Evolutionary conservation across 2,888 invertebrate genomes (phyloP).

Genomic region (Amphimallon solstitiale): DNA sequence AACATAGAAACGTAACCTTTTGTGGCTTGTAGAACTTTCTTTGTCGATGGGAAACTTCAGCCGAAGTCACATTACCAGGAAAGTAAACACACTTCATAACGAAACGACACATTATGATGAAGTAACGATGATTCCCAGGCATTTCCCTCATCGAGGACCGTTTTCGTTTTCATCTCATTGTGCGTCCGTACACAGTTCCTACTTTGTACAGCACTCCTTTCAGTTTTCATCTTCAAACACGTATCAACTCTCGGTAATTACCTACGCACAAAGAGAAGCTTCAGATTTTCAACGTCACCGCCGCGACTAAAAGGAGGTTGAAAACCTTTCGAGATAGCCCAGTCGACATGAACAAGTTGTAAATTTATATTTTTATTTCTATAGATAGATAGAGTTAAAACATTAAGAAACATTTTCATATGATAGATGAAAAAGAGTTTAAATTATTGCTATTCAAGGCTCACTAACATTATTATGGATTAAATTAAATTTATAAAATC

Average conservation of each 20-base stretch:
- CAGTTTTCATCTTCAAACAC: constrained; percentile 1
- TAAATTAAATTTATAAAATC: too few species aligned
- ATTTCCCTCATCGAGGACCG: neutral
- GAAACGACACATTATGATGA: constrained; percentile 1
- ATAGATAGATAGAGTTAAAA: too few species aligned
- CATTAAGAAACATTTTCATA: too few species aligned
- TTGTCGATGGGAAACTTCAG: too few species aligned
- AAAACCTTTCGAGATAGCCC: neutral
- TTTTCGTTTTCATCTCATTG: too few species aligned
- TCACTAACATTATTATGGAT: too few species aligned
- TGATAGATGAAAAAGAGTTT: too few species aligned
- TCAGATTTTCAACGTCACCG: neutral
- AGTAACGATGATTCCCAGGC: neutral
- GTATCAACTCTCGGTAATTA: constrained; percentile 7
- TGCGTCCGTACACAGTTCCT: neutral
- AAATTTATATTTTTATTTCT: too few species aligned
- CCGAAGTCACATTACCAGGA: neutral
- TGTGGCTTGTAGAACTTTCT: too few species aligned
- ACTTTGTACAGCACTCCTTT: constrained; percentile 7
- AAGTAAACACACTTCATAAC: constrained; percentile 5
- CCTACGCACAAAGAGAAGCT: constrained; percentile 3
- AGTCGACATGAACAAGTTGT: too few species aligned
- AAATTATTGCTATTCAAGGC: too few species aligned
- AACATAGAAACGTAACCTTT: too few species aligned
- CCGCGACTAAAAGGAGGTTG: neutral